These are phyloP conservation scores for Pterophyllum scalare DNA, from an alignment of 2,113 vertebrate species.

Conservation along the genomic window DNA sequence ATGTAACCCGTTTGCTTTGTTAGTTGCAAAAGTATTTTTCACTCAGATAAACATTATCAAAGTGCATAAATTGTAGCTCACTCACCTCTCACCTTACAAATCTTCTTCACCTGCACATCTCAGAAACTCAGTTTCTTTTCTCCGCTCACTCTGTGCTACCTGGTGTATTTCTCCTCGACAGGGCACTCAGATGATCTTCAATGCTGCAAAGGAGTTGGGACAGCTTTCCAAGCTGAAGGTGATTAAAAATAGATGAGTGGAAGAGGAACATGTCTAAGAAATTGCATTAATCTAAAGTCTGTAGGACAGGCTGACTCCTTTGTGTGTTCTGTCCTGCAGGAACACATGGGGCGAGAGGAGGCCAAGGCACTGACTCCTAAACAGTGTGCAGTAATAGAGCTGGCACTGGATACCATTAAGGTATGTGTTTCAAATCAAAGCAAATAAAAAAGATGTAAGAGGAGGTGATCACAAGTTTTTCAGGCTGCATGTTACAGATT, in stretches of 20 bases:
- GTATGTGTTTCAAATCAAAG: conserved; percentile 64
- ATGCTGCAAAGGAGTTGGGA: conserved; percentile 95
- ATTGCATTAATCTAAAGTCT: not conserved
- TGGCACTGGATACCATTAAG: conserved; percentile 97
- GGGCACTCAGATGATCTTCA: conserved; percentile 99
- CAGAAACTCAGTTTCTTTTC: not conserved
- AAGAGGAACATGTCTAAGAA: not conserved
- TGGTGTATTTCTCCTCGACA: conserved; percentile 63
- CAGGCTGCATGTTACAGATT: not conserved
- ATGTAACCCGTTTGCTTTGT: conserved; percentile 1
- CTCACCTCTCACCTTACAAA: conserved; percentile 26
- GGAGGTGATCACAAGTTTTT: not conserved
- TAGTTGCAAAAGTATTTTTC: conserved; percentile 11
- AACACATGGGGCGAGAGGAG: conserved; percentile 98
- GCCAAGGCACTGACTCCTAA: conserved; percentile 95
- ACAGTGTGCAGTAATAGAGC: conserved; percentile 94
- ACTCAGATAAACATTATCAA: not conserved
- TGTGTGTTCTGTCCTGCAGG: conserved; percentile 76
- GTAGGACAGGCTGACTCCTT: not conserved
- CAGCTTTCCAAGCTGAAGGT: conserved; percentile 98
- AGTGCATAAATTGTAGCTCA: not conserved
- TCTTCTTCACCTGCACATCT: conserved; percentile 6
- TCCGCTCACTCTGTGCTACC: not conserved
- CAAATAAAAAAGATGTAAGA: not conserved
- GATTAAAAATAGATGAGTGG: conserved; percentile 21